These are phyloP conservation scores for Colossoma macropomum DNA, from an alignment of 2,113 vertebrate species.

Conservation along the genomic window DNA sequence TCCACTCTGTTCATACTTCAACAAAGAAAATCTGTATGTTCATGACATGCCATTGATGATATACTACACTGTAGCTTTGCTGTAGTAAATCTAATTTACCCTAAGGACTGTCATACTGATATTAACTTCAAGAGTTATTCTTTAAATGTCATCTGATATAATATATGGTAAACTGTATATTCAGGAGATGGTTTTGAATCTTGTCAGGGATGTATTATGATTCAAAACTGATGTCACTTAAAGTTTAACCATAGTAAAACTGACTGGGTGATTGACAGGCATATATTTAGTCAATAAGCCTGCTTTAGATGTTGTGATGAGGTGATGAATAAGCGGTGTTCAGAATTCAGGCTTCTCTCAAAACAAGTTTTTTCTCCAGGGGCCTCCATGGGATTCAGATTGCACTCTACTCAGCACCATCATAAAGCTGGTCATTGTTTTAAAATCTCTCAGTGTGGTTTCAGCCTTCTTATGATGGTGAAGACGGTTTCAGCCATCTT, in stretches of 20 bases:
- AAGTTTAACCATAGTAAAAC: slow-evolving; percentile 23
- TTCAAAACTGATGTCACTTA: not conserved
- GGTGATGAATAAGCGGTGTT: slow-evolving; percentile 20
- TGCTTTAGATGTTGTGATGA: slow-evolving; percentile 23
- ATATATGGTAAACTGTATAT: not conserved
- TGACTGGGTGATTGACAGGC: slow-evolving; percentile 59
- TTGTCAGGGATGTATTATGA: not conserved
- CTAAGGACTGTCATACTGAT: not conserved
- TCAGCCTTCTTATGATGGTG: slow-evolving; percentile 13
- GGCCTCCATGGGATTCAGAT: slow-evolving; percentile 41
- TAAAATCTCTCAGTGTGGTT: slow-evolving; percentile 10
- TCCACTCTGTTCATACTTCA: not conserved
- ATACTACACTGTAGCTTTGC: not conserved
- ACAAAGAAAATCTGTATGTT: slow-evolving; percentile 16
- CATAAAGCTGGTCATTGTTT: slow-evolving; percentile 23
- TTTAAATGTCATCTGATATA: not conserved
- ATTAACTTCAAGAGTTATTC: not conserved
- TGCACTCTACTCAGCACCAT: not conserved
- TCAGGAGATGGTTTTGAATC: not conserved
- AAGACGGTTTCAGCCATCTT: slow-evolving; percentile 24
- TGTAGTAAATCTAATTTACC: not conserved
- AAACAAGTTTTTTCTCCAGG: slow-evolving; percentile 47
- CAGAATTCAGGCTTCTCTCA: slow-evolving; percentile 29
- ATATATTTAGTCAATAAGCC: slow-evolving; percentile 43
- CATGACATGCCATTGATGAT: not conserved